phyloP scores from a whole-genome alignment of 2,888 invertebrate species.

The Cephonodes hylas region DNA sequence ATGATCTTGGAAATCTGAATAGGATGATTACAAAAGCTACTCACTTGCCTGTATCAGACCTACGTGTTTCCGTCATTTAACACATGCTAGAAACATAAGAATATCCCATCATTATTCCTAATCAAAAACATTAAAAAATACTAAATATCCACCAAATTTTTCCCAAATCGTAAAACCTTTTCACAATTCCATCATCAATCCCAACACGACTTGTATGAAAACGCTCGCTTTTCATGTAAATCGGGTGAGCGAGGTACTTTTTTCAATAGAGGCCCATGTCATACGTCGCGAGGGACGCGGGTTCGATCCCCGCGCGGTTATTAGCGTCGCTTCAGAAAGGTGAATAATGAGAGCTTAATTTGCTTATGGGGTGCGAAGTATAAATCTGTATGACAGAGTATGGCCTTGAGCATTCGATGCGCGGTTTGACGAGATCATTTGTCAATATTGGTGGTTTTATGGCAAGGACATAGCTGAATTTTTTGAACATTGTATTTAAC shows the following conservation, averaged over 20 bases:
- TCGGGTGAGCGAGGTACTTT: slow-evolving; percentile 31
- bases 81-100: not conserved
- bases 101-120: not conserved
- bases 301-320: slow-evolving; percentile 57
- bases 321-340: slow-evolving; percentile 77
- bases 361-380: slow-evolving; percentile 66
- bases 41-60: too few relatives aligned
- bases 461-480: too few relatives aligned
- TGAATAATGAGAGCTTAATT: slow-evolving; percentile 76
- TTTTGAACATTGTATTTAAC: too few relatives aligned
- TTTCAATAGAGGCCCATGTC: slow-evolving; percentile 56
- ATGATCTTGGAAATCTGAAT: too few relatives aligned
- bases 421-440: too few relatives aligned
- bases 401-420: too few relatives aligned
- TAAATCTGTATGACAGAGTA: slow-evolving; percentile 37
- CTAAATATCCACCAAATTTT: not conserved
- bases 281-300: slow-evolving; percentile 31
- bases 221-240: slow-evolving; percentile 38
- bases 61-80: too few relatives aligned
- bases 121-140: not conserved
- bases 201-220: slow-evolving; percentile 38
- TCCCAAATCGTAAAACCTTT: not conserved
- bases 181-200: slow-evolving; percentile 15
- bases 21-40: too few relatives aligned
- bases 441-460: too few relatives aligned